A percentile compares a stretch with the other conserved stretches of the same genome.
Conservation (phyloP, 2,113 vertebrate genomes). For the Barnardius zonarius region DNA sequence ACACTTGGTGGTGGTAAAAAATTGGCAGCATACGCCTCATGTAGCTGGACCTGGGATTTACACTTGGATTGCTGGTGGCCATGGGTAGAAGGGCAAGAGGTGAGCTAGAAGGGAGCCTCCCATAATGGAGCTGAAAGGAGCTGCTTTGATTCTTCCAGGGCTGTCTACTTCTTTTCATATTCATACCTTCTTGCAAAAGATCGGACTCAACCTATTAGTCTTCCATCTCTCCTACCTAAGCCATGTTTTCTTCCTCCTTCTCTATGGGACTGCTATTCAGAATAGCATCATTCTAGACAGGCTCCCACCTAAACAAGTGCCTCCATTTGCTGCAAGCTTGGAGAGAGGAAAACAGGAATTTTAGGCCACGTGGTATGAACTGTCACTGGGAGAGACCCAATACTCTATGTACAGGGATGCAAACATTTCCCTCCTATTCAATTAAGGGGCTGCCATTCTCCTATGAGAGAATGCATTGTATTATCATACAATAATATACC, state of each 20-base stretch:
- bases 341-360: constrained; percentile 1
- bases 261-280: background rate
- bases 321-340: background rate
- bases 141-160: background rate
- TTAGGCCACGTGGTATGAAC: background rate
- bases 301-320: background rate
- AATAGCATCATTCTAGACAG: background rate
- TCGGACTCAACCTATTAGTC: background rate
- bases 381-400: background rate
- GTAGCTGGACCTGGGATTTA: background rate
- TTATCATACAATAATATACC: background rate
- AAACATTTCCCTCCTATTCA: background rate
- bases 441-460: background rate
- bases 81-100: background rate
- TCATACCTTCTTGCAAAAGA: background rate
- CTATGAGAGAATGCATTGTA: background rate
- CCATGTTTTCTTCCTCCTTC: background rate
- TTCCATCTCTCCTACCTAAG: background rate
- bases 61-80: rapidly evolving
- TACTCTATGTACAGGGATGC: background rate
- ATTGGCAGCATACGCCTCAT: background rate
- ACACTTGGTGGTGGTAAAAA: background rate
- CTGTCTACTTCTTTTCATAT: background rate
- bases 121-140: background rate
- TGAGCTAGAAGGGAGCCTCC: background rate